Evolutionary conservation across 2,888 invertebrate species (phyloP).

Genomic region (Galerucella calmariensis): DNA sequence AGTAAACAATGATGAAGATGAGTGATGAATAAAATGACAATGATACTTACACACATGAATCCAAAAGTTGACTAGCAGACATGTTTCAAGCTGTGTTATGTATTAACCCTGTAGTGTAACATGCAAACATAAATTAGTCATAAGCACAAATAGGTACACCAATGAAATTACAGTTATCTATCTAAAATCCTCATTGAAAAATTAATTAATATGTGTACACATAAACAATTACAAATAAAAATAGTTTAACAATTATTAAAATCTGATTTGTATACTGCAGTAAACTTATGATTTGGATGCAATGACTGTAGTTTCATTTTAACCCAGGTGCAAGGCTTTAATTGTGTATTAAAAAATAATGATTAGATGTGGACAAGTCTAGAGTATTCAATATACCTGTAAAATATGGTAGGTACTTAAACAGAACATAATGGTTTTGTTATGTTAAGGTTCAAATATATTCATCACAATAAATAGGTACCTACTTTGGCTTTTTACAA

Average conservation of each 20-base stretch:
- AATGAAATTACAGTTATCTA: slow-evolving; percentile 38
- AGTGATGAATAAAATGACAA: slow-evolving; percentile 15
- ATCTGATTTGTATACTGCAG: not conserved
- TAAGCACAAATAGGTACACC: slow-evolving; percentile 37
- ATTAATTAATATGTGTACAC: too few relatives aligned
- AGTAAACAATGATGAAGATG: slow-evolving; percentile 22
- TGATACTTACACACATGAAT: slow-evolving; percentile 73
- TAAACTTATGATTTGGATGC: not conserved
- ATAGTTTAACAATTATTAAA: not conserved
- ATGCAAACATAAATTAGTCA: slow-evolving; percentile 54
- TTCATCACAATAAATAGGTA: not conserved
- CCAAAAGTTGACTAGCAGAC: slow-evolving; percentile 75
- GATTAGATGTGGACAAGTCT: not conserved
- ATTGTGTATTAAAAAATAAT: slow-evolving; percentile 12
- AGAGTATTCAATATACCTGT: slow-evolving; percentile 9
- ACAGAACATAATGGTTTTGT: not conserved
- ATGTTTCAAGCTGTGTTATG: slow-evolving; percentile 63
- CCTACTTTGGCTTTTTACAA: not conserved
- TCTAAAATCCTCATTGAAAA: not conserved
- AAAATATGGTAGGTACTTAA: not conserved
- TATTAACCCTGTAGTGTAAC: slow-evolving; percentile 58
- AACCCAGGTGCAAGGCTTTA: slow-evolving; percentile 28
- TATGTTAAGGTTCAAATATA: too few relatives aligned
- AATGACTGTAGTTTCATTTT: slow-evolving; percentile 32
- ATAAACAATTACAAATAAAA: not conserved